Percentiles rank a stretch among this genome's conserved stretches.
These are phyloP conservation scores for Argyrosomus japonicus DNA, from an alignment of 2,113 vertebrate species.

Conservation along the genomic window DNA sequence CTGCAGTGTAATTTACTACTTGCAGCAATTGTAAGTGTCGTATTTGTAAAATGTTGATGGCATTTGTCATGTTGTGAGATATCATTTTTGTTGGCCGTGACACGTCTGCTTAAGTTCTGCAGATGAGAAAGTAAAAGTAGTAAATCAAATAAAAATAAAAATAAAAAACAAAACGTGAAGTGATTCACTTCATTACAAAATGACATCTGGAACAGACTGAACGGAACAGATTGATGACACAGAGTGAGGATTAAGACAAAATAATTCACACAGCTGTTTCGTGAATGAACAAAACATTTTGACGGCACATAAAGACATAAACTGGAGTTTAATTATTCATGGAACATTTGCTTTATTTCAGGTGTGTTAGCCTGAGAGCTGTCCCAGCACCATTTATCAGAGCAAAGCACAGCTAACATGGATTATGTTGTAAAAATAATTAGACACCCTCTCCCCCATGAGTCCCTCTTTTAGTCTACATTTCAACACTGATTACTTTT, in stretches of 20 bases:
- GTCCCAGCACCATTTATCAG: too few relatives aligned
- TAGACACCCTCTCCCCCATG: background rate
- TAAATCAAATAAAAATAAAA: too few relatives aligned
- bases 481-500: too few relatives aligned
- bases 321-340: background rate
- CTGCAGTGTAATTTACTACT: background rate
- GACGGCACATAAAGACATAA: background rate
- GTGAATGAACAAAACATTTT: background rate
- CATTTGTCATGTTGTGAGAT: too few relatives aligned
- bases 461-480: background rate
- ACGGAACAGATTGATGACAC: background rate
- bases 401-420: too few relatives aligned
- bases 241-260: background rate
- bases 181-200: background rate
- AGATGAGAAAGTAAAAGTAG: background rate
- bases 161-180: background rate
- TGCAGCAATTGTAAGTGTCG: too few relatives aligned
- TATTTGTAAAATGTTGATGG: too few relatives aligned
- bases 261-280: background rate
- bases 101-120: background rate
- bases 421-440: conserved; percentile 33
- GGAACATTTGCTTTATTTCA: conserved; percentile 31
- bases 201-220: background rate
- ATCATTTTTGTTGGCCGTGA: background rate
- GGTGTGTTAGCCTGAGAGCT: background rate